These are phyloP conservation scores for Hycleus cichorii DNA, from an alignment of 1,140 invertebrate species.

Conservation along the genomic window DNA sequence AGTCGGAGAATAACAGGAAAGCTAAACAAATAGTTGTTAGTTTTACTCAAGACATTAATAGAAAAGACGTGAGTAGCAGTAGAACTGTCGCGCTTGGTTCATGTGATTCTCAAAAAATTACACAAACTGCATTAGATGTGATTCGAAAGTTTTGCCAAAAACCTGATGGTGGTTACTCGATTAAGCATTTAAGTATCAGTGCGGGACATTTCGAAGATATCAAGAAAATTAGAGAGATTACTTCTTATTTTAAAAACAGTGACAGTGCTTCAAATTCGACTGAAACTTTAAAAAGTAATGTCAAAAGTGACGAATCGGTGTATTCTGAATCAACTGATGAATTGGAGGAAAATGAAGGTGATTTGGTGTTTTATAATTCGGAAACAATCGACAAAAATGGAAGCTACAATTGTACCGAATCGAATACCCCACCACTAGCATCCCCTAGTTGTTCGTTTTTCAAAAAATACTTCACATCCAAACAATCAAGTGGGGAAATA, in stretches of 20 bases:
- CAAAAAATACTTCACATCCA: slow-evolving; percentile 38
- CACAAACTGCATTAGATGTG: slow-evolving; percentile 51
- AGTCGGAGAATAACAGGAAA: slow-evolving; percentile 58
- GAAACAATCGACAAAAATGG: not conserved
- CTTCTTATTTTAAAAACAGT: slow-evolving; percentile 50
- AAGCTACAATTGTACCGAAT: not conserved
- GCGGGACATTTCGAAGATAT: slow-evolving; percentile 69
- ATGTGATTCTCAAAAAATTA: slow-evolving; percentile 53
- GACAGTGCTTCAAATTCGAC: not conserved
- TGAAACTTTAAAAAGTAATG: not conserved
- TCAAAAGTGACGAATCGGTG: slow-evolving; percentile 21
- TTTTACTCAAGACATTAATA: slow-evolving; percentile 52
- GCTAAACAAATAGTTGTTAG: slow-evolving; percentile 58
- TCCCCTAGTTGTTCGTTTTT: slow-evolving; percentile 40
- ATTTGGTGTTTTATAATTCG: slow-evolving; percentile 23
- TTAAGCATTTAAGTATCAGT: slow-evolving; percentile 66
- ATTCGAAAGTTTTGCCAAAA: slow-evolving; percentile 49
- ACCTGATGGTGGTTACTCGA: slow-evolving; percentile 33
- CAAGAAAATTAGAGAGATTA: slow-evolving; percentile 52
- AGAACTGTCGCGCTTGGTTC: slow-evolving; percentile 49
- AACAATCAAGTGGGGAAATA: not conserved
- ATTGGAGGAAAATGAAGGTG: slow-evolving; percentile 8
- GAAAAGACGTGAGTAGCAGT: slow-evolving; percentile 53
- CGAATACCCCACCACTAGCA: not conserved
- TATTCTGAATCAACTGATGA: slow-evolving; percentile 24